Conservation (phyloP, 2,113 vertebrate species). For the Trichechus manatus region DNA sequence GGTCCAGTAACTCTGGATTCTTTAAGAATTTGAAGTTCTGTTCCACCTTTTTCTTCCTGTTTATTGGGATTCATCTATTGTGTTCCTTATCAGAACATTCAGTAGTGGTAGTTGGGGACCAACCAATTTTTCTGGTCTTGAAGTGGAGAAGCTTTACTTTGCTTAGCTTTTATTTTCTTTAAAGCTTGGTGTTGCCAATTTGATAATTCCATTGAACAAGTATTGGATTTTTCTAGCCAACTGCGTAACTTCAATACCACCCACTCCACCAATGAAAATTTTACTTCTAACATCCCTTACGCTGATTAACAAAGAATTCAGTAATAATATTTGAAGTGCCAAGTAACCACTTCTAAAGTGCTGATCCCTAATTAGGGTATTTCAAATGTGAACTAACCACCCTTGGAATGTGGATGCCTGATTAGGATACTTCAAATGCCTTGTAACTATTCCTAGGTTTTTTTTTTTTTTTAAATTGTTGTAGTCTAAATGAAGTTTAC, state of each 20-base stretch:
- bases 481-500: too few relatives aligned
- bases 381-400: conserved; percentile 50
- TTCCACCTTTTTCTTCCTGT: not conserved
- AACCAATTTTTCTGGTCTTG: not conserved
- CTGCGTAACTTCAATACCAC: not conserved
- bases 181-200: not conserved
- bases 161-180: not conserved
- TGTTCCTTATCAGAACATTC: not conserved
- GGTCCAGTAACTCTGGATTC: not conserved
- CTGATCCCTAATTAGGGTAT: conserved; percentile 8
- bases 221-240: not conserved
- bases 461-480: not conserved
- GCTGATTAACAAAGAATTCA: conserved; percentile 35
- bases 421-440: not conserved
- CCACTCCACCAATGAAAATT: not conserved
- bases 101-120: not conserved
- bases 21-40: not conserved
- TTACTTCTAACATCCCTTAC: not conserved
- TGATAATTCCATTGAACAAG: not conserved
- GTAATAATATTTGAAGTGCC: conserved; percentile 24
- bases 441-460: not conserved
- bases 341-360: conserved; percentile 6
- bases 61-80: not conserved
- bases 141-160: not conserved
- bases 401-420: conserved; percentile 9